These are phyloP conservation scores for Cephus spinipes DNA, from an alignment of 2,888 invertebrate species.

Conservation along the genomic window DNA sequence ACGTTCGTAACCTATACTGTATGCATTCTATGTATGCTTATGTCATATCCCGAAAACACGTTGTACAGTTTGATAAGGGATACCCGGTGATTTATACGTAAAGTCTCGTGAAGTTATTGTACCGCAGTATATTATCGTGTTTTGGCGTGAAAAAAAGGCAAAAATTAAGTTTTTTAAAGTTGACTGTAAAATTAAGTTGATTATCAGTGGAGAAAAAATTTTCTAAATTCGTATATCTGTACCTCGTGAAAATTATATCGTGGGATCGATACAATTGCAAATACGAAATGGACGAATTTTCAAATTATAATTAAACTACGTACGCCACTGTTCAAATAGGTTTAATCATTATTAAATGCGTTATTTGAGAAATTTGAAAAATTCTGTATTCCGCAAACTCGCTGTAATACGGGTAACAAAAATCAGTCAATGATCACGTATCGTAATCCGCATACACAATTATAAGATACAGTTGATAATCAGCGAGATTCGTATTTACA, in stretches of 20 bases:
- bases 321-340: too few species aligned
- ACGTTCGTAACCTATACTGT: neutral
- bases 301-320: neutral
- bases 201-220: neutral
- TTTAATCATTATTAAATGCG: too few species aligned
- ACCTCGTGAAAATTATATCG: neutral
- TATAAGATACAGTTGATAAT: neutral
- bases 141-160: neutral
- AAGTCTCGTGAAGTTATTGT: neutral
- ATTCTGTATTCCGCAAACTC: neutral
- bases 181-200: neutral
- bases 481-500: neutral
- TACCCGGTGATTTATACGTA: slow-evolving; percentile 2
- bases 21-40: neutral
- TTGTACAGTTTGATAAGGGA: slow-evolving; percentile 28
- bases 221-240: neutral
- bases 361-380: neutral
- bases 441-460: neutral
- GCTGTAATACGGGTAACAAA: neutral
- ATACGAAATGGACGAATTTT: neutral
- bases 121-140: neutral
- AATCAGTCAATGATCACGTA: neutral
- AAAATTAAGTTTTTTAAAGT: neutral
- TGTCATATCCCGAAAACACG: slow-evolving; percentile 18
- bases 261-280: neutral